Base-by-base conservation (phyloP, 2,797 vertebrate genomes). In the Danio tinwini region DNA sequence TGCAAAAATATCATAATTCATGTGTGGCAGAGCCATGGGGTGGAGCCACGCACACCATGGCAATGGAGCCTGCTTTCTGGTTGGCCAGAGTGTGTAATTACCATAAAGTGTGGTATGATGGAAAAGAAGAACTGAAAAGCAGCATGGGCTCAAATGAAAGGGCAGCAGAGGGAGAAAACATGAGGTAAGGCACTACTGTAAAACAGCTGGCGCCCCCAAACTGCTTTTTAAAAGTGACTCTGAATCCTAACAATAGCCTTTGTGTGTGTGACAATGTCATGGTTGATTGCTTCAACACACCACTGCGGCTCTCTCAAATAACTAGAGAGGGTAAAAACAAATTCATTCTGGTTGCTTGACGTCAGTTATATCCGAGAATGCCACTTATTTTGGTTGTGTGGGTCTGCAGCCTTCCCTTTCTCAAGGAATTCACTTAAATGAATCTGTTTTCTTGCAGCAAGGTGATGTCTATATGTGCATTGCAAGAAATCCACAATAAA, bases 211-310 rank as follows among this genome's bases (percentile, higher is more conserved):
- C 74, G 64, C 83, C 74, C 77, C 65, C 11, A 82, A 83, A 78
- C 61, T 83, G 80, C 81, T 76, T 84, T 85, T 85, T 85, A 84
- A 81, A 82, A 85, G 78, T 83, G 67, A 78, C 77, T 78, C 72
- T 56, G 75, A 47, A 42, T 76, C 72, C 74, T 86, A 80, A 81
- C 78, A 79, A 81, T 80, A 67, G 81, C 67, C 50, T 65, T 80
- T 82, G 72, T 83, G 82, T 85, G 82, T 83, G 71, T 81, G 84
- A 87, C 86, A 90, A 85, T 89, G 87, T 89, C 85, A 83, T 76
- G 81, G 84, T 79, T 85, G 86, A 88, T 82, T 87, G 86, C 84
- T 87, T 88, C 88, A 85, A 82, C 88, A 86, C 88, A 88, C 87
- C 82, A 78, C 86, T 85, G 85, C 72, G 86, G 87, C 83, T 82